Evolutionary conservation across 2,113 vertebrate genomes (phyloP).

Genomic region (Dipodomys stephensi): DNA sequence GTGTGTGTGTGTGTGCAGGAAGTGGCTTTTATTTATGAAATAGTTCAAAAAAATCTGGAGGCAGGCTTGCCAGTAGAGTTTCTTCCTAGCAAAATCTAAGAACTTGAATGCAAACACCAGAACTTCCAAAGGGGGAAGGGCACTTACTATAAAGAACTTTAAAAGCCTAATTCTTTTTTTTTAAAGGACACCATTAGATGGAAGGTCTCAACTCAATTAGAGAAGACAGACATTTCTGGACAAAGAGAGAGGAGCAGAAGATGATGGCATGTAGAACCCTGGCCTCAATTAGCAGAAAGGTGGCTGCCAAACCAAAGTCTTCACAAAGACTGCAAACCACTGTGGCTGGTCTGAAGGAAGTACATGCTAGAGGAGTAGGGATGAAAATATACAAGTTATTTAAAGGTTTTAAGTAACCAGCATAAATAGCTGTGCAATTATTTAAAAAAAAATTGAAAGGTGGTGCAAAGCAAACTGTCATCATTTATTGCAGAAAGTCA

Average conservation of each 20-base stretch:
- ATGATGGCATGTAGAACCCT: background rate
- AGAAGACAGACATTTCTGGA: background rate
- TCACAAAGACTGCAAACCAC: accelerated
- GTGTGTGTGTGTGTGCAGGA: too few relatives aligned
- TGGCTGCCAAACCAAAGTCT: too few relatives aligned
- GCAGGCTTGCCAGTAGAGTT: too few relatives aligned
- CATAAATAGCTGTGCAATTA: constrained; percentile 4
- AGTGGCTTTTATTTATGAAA: too few relatives aligned
- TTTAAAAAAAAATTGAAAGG: background rate
- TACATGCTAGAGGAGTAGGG: background rate
- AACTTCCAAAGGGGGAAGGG: too few relatives aligned
- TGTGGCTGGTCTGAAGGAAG: background rate
- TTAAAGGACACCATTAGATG: background rate
- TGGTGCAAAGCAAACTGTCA: background rate
- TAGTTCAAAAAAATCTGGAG: too few relatives aligned
- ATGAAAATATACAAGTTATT: background rate
- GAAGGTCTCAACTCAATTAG: background rate
- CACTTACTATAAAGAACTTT: background rate
- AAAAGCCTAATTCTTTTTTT: background rate
- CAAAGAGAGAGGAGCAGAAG: background rate
- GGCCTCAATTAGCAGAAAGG: background rate
- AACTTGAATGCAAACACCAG: too few relatives aligned
- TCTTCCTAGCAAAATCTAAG: too few relatives aligned
- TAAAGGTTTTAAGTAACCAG: constrained; percentile 5
- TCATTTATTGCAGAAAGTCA: constrained; percentile 1